A percentile compares a stretch with the other conserved stretches of the same genome.
Conservation (phyloP, 2,113 vertebrate genomes). For the Campylorhamphus procurvoides region DNA sequence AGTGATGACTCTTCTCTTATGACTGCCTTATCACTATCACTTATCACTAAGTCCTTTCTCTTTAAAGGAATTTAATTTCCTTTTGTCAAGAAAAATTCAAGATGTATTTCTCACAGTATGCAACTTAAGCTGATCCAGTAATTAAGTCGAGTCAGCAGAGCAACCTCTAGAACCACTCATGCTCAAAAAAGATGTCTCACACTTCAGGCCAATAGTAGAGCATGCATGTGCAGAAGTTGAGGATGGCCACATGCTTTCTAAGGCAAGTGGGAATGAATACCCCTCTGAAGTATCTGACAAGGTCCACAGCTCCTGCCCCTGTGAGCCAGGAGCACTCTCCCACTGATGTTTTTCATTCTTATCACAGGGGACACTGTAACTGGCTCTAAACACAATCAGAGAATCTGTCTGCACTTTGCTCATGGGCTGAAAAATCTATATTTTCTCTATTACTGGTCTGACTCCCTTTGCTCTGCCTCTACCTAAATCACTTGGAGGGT, state of each 20-base stretch:
- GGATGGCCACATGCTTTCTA: not conserved
- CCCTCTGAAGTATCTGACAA: not conserved
- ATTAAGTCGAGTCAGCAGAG: not conserved
- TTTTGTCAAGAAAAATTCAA: not conserved
- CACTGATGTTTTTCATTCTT: not conserved
- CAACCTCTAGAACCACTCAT: not conserved
- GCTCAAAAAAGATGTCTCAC: not conserved
- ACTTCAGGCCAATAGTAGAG: not conserved
- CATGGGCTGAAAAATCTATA: not conserved
- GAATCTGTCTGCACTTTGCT: not conserved
- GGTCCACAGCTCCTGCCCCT: not conserved
- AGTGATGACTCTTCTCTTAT: not conserved
- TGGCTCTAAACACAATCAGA: not conserved
- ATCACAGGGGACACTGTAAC: not conserved
- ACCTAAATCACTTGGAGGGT: not conserved
- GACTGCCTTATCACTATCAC: not conserved
- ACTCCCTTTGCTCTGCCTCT: not conserved
- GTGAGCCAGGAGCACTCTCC: not conserved
- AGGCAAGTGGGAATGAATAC: not conserved
- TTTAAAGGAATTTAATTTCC: not conserved
- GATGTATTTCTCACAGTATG: not conserved
- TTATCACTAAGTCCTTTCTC: not conserved
- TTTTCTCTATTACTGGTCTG: not conserved
- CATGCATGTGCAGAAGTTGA: fast-evolving
- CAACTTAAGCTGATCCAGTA: not conserved